Base-by-base conservation (phyloP, 2,888 invertebrate species). In the Melanotus villosus region DNA sequence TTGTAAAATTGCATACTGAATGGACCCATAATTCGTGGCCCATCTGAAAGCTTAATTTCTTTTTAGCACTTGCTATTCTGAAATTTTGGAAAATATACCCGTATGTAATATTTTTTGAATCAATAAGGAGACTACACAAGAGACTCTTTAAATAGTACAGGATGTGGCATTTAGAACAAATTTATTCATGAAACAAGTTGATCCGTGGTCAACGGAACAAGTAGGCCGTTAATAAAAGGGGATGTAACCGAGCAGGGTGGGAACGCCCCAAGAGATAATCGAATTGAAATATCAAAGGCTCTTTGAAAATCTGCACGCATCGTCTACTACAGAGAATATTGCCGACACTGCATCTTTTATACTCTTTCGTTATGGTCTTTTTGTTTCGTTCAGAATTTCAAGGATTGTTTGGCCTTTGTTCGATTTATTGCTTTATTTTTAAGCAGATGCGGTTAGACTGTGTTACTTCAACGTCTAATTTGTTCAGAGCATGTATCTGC, bases 241-340 rank as follows among this genome's bases (percentile, higher is more conserved):
- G 36, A 56, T 56, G 54, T 52, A 52, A 56, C 43, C 36, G 14
- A 56, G 56, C 21, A 3, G 4, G 1, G 38, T 16, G 34, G 54
- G 60, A 52, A 58, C 36, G 54, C 62, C 56, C 34, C 36, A 34
- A 63, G 56, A 56, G 62, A 68, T 68, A 68, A 68, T 68, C 67
- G 67, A 68, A 68, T 68, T 68, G 67, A 68, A 68, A 68, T 68
- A 68, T 68, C 67, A 68, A 68, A 68, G 67, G 65, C 56, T 62
- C 62, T 68, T 67, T 67, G 67, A 67, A 67, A 62, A 67, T 67
- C 62, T 62, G 67, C 56, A 68, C 67, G 67, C 67, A 68, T 68
- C 67, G 67, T 38, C 54, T 62, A 68, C 38, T 68, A 52, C 54
- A 62, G 62, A 56, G 62, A 62, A 63, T 68, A 62, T 60, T 62